Conservation (phyloP, 2,888 invertebrate species). For the Bombylius major region DNA sequence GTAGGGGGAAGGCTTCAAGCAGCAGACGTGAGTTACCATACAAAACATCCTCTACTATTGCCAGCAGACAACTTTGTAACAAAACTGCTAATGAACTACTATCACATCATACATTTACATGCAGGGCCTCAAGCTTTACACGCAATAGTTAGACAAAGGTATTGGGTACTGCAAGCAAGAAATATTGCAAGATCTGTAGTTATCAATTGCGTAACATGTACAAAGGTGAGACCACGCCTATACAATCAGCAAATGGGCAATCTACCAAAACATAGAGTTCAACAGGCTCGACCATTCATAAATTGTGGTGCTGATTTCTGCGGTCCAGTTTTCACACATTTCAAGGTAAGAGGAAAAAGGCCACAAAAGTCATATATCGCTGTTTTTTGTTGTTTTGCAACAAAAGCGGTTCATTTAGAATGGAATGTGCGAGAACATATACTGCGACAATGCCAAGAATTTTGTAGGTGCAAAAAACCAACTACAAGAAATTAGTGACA, state of each 20-base stretch:
- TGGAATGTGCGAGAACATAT: slow-evolving; percentile 3
- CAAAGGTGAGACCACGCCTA: too few species aligned
- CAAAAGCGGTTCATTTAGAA: slow-evolving; percentile 12
- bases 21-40: too few species aligned
- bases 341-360: too few species aligned
- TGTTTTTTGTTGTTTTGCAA: slow-evolving; percentile 3
- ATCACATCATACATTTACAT: neutral
- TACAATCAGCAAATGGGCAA: too few species aligned
- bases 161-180: slow-evolving; percentile 6
- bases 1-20: too few species aligned
- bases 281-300: slow-evolving; percentile 6
- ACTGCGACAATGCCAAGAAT: neutral
- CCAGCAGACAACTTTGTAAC: too few species aligned
- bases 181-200: neutral
- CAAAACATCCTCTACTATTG: too few species aligned
- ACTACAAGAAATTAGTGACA: too few species aligned
- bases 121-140: slow-evolving; percentile 4
- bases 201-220: too few species aligned
- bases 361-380: neutral
- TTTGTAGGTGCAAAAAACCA: neutral
- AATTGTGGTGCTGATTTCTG: slow-evolving; percentile 4
- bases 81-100: too few species aligned
- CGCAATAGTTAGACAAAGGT: slow-evolving; percentile 5
- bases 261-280: neutral
- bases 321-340: neutral